A percentile compares a stretch with the other conserved stretches of the same genome.
phyloP scores from a whole-genome alignment of 2,888 invertebrate genomes.

The Drosophila atroscutellata region DNA sequence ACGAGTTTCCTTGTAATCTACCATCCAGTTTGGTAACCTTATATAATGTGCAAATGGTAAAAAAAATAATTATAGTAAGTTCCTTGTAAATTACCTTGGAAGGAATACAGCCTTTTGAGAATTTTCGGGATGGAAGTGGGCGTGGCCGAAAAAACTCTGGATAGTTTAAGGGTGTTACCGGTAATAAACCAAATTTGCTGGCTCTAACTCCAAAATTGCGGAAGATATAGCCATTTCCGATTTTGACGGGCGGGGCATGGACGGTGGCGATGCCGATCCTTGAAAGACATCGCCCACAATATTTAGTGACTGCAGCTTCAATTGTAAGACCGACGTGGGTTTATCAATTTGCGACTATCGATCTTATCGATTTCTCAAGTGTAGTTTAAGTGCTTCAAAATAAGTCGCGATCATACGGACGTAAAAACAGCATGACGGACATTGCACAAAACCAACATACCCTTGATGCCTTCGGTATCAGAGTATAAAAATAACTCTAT shows the following conservation, averaged over 20 bases:
- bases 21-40: neutral
- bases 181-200: neutral
- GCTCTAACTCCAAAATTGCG: neutral
- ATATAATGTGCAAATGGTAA: neutral
- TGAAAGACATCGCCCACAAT: neutral
- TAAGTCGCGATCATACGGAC: too few relatives aligned
- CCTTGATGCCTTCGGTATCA: neutral
- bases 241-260: neutral
- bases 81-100: neutral
- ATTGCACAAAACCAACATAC: neutral
- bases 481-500: neutral
- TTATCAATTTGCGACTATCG: neutral
- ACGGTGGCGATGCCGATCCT: neutral
- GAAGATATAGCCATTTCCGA: neutral
- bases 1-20: neutral
- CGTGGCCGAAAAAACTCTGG: neutral
- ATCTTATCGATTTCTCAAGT: neutral
- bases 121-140: neutral
- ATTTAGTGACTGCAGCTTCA: neutral
- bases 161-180: too few relatives aligned
- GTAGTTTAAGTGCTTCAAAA: too few relatives aligned
- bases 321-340: neutral
- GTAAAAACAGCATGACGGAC: neutral
- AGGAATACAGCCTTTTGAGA: neutral
- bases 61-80: neutral